Base-by-base conservation (phyloP, 2,797 vertebrate genomes). In the Botia almorhae region DNA sequence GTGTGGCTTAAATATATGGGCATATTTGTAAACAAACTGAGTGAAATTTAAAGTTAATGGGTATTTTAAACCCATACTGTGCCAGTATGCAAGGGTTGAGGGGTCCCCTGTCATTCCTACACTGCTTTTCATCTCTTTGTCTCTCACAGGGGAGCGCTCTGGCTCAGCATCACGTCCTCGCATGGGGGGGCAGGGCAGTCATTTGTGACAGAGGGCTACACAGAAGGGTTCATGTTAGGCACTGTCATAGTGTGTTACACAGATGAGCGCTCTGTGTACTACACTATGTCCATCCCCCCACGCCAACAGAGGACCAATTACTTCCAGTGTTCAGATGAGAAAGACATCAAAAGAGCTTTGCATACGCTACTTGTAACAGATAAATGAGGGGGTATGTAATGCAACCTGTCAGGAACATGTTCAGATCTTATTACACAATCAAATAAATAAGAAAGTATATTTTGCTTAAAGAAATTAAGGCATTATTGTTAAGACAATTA, bases 331-430 rank as follows among this genome's bases (percentile, higher is more conserved):
- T 82, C 58, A 87, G 69, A 43, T 72, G 60, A 3, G 29, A 8
- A 64, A 81, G 69, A 65, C 69, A 29, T 61, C 60, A 70, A 61
- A 81, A 56, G 0, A 83, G 60, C 48, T 46, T n/a, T 2, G 46
- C 78, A 78, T 83, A 74, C 69, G 68, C 82, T 82, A 65, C 85
- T 87, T 89, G 84, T 78, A 83, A 84, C 63, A 26, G 69, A 83
- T 10, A 17, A 63, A 7, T 43, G 39, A 43, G 39, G 39, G 39
- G 39, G 16, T 63, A 23, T 19, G 64, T 83, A 16, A 74, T 84
- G 68, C 26, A 63, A 65, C 17, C 2, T n/a, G 7, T 65, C 33
- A 19, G 29, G 7, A 43, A 43, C 39, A 43, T 43, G 39, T 43
- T 43, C 33, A 33, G 33, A 5, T 33, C 33, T 33, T 43, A 43